These are phyloP conservation scores for Anarhynchus alexandrinus DNA, from an alignment of 2,113 vertebrate species.

Conservation along the genomic window DNA sequence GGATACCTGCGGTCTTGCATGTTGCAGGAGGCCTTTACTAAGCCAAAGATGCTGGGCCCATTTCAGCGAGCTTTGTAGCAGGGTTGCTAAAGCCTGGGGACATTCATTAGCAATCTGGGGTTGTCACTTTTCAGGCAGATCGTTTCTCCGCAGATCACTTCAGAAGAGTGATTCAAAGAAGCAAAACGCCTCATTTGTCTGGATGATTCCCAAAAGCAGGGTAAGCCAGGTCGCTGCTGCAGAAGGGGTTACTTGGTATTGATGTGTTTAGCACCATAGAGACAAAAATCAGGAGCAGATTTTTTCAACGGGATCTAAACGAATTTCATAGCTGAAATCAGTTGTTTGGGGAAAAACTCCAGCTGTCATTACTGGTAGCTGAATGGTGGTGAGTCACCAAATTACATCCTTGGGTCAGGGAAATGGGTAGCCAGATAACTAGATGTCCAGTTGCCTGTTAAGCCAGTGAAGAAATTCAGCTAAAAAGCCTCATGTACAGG, in stretches of 20 bases:
- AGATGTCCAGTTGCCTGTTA: not conserved
- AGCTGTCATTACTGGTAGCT: not conserved
- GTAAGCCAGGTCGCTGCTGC: constrained; percentile 7
- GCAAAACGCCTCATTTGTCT: not conserved
- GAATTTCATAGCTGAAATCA: not conserved
- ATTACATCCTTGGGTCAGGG: not conserved
- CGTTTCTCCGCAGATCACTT: not conserved
- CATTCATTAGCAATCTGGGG: not conserved
- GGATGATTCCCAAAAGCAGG: not conserved
- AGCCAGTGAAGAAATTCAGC: not conserved
- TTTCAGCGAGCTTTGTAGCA: not conserved
- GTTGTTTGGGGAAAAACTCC: constrained; percentile 1
- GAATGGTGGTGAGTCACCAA: not conserved
- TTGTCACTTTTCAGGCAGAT: not conserved
- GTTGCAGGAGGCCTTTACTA: not conserved
- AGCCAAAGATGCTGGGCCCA: not conserved
- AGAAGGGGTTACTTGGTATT: not conserved
- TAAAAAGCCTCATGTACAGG: not conserved
- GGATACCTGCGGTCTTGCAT: not conserved
- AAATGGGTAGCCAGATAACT: not conserved
- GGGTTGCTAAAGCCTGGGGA: not conserved
- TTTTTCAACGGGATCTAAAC: not conserved
- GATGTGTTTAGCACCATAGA: not conserved
- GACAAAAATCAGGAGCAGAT: not conserved
- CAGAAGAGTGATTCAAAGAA: not conserved